phyloP scores from a whole-genome alignment of 2,113 vertebrate species.

The Cyprichromis sp. region DNA sequence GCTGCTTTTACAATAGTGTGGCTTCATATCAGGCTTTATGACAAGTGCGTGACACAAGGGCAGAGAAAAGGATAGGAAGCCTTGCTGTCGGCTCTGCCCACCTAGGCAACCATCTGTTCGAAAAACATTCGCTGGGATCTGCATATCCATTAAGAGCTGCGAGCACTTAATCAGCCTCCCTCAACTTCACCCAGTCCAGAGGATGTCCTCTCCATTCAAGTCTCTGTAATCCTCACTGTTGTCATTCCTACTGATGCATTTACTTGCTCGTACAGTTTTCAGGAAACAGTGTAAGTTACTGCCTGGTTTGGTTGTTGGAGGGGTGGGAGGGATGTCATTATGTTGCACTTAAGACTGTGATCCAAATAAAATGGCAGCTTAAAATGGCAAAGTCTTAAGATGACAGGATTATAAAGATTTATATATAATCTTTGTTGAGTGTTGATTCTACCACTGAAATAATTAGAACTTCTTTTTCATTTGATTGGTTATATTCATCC shows the following conservation, averaged over 20 bases:
- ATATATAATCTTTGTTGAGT: neutral
- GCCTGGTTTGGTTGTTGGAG: neutral
- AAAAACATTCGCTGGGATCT: conserved; percentile 17
- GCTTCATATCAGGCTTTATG: conserved; percentile 13
- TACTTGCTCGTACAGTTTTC: neutral
- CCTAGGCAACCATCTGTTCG: conserved; percentile 44
- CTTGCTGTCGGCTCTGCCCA: neutral
- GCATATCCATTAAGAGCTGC: conserved; percentile 21
- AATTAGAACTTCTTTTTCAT: neutral
- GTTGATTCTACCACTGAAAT: neutral
- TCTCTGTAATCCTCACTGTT: neutral
- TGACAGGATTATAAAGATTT: neutral
- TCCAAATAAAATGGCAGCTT: neutral
- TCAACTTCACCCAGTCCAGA: neutral
- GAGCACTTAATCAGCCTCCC: conserved; percentile 15
- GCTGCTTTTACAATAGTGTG: neutral
- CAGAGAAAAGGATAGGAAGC: conserved; percentile 21
- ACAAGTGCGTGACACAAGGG: conserved; percentile 19
- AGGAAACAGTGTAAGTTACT: neutral
- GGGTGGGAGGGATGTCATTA: neutral
- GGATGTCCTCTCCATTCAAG: neutral
- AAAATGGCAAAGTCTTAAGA: neutral
- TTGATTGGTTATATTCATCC: neutral
- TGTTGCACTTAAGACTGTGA: neutral
- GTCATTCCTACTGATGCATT: neutral